phyloP scores from a whole-genome alignment of 2,797 vertebrate species.

The Bradypus variegatus region DNA sequence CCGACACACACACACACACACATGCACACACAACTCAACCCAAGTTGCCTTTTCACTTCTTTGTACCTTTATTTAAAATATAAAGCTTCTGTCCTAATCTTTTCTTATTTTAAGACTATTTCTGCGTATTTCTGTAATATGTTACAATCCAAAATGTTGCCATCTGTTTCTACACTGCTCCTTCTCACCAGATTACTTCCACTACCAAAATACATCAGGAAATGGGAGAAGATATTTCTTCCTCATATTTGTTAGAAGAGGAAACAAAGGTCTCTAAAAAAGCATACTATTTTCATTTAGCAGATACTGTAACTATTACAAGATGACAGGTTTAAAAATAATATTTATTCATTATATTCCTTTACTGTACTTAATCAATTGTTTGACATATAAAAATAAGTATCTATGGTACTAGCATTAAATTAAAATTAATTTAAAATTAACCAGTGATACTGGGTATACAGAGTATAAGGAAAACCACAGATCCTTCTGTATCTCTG shows the following conservation, averaged over 20 bases:
- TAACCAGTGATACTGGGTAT: not conserved
- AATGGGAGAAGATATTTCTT: not conserved
- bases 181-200: not conserved
- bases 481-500: not conserved
- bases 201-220: not conserved
- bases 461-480: not conserved
- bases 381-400: not conserved
- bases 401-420: not conserved
- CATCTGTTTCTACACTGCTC: not conserved
- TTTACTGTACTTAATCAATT: not conserved
- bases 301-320: not conserved
- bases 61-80: not conserved
- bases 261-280: not conserved
- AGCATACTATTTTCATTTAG: not conserved
- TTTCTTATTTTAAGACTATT: not conserved
- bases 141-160: not conserved
- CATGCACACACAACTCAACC: not conserved
- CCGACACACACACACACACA: too few relatives aligned
- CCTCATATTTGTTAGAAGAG: not conserved
- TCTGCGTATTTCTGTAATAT: not conserved
- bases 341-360: not conserved
- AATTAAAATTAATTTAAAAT: not conserved
- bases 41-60: not conserved
- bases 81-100: not conserved
- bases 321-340: not conserved